Percentiles rank a stretch among this genome's conserved stretches.
phyloP scores from a whole-genome alignment of 2,113 vertebrate genomes.

The Xiphias gladius region DNA sequence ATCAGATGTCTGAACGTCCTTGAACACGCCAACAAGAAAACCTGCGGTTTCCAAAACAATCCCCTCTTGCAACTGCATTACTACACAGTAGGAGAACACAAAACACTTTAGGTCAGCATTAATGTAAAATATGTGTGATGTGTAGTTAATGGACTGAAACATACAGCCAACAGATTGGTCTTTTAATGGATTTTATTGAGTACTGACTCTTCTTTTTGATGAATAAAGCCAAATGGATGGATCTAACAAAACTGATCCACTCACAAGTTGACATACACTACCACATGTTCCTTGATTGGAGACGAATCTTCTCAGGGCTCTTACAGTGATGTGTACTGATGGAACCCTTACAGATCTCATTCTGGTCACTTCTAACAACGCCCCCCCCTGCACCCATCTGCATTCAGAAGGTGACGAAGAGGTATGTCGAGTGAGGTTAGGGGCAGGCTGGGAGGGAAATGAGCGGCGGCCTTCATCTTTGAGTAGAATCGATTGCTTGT shows the following conservation, averaged over 20 bases:
- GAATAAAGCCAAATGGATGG: not conserved
- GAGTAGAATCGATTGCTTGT: constrained; percentile 75
- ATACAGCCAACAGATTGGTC: not conserved
- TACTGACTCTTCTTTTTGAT: not conserved
- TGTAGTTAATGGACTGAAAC: constrained; percentile 13
- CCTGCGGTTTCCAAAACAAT: not conserved
- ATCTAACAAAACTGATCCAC: constrained; percentile 1
- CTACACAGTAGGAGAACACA: not conserved
- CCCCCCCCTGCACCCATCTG: constrained; percentile 46
- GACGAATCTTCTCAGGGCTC: constrained; percentile 27
- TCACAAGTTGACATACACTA: constrained; percentile 9
- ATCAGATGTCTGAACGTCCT: not conserved
- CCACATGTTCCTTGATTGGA: constrained; percentile 39
- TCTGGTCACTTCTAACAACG: constrained; percentile 32
- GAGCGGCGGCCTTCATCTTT: constrained; percentile 60
- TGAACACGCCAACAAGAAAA: not conserved
- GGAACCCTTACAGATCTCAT: constrained; percentile 8
- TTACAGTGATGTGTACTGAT: not conserved
- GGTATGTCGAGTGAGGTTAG: constrained; percentile 39
- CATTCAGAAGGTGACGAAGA: constrained; percentile 50
- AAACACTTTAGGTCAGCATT: constrained; percentile 11
- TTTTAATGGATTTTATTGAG: not conserved
- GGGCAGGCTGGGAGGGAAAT: constrained; percentile 33
- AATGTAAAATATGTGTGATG: constrained; percentile 11
- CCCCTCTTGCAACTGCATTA: constrained; percentile 1